Evolutionary conservation across 2,888 invertebrate species (phyloP).

Genomic region (Platerodrilus igneus): DNA sequence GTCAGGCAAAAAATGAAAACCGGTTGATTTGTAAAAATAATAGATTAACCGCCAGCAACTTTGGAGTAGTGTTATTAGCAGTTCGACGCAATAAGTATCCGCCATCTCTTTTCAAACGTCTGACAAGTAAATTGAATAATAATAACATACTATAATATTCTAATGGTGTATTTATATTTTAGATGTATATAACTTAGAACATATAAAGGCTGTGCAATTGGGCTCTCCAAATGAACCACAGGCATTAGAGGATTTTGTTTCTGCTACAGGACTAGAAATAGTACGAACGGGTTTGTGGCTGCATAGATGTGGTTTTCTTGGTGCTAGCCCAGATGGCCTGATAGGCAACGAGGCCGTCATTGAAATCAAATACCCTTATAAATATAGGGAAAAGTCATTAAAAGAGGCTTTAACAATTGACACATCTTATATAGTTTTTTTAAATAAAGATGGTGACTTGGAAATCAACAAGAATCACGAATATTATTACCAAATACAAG

Average conservation of each 20-base stretch:
- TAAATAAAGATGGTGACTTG: neutral
- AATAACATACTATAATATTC: too few species aligned
- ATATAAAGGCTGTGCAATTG: slow-evolving; percentile 2
- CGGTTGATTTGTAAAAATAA: neutral
- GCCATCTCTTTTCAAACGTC: slow-evolving; percentile 5
- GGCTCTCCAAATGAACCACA: slow-evolving; percentile 1
- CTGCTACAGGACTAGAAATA: neutral
- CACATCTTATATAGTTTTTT: slow-evolving; percentile 1
- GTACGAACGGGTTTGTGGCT: slow-evolving; percentile 3
- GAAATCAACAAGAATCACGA: slow-evolving; percentile 5
- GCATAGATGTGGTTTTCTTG: slow-evolving; percentile 11
- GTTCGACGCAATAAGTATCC: slow-evolving; percentile 3
- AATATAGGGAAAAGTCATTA: slow-evolving; percentile 5
- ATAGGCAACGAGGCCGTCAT: slow-evolving; percentile 11
- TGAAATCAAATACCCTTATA: slow-evolving; percentile 18
- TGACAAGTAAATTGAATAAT: too few species aligned
- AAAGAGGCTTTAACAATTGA: slow-evolving; percentile 3
- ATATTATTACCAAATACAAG: slow-evolving; percentile 9
- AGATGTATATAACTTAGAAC: slow-evolving; percentile 6
- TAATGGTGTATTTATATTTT: too few species aligned
- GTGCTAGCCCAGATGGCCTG: slow-evolving; percentile 16
- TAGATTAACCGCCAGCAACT: slow-evolving; percentile 7
- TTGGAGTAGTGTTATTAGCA: slow-evolving; percentile 1
- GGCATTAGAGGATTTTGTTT: neutral
- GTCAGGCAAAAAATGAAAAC: slow-evolving; percentile 4